Percentiles rank a stretch among this genome's conserved stretches.
Evolutionary conservation across 2,113 vertebrate species (phyloP).

Genomic region (Cebus imitator): DNA sequence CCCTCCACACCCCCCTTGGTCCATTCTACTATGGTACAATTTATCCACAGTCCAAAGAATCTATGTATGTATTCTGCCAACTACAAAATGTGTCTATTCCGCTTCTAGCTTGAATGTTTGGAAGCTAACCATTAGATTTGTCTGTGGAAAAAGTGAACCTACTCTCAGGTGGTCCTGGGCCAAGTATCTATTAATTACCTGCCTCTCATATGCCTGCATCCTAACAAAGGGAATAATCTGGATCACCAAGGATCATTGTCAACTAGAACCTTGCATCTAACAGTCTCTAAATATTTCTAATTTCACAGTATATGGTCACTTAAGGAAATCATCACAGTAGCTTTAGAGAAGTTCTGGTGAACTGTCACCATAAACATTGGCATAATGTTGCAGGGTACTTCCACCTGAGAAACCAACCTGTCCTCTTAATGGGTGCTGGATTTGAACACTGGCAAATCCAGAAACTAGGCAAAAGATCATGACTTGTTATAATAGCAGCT

Average conservation of each 20-base stretch:
- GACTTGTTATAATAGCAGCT: neutral
- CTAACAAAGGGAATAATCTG: neutral
- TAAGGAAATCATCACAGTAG: neutral
- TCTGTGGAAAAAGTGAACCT: neutral
- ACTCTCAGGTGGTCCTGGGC: neutral
- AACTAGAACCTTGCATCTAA: neutral
- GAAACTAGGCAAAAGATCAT: neutral
- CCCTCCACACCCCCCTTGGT: neutral
- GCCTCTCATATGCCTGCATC: neutral
- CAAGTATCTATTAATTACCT: neutral
- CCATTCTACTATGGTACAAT: neutral
- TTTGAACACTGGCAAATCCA: neutral
- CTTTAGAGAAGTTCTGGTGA: neutral
- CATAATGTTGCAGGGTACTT: neutral
- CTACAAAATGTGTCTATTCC: neutral
- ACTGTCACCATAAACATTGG: neutral
- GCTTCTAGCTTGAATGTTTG: neutral
- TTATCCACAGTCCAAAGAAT: neutral
- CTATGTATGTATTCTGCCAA: neutral
- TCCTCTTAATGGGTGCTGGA: neutral
- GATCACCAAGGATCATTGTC: neutral
- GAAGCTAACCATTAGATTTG: neutral
- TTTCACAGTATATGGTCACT: neutral
- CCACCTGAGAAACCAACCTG: neutral
- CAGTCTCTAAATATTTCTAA: neutral